Conservation (phyloP, 1,140 invertebrate genomes). For the Neodiprion pinetum region DNA sequence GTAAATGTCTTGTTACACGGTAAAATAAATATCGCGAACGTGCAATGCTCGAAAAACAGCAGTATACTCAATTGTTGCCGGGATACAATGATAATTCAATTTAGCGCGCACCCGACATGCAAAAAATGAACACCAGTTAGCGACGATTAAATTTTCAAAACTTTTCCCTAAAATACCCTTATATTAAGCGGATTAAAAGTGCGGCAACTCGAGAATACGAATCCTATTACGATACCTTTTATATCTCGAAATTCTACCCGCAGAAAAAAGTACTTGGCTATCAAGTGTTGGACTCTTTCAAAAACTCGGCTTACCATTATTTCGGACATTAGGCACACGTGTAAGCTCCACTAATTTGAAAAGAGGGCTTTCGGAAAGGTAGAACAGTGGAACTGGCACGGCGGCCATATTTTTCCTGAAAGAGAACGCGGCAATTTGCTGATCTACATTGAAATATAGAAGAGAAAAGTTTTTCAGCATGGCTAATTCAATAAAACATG, state of each 20-base stretch:
- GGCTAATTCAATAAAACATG: no score
- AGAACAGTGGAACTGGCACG: no score
- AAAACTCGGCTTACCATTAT: background rate
- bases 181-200: constrained; percentile 7
- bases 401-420: no score
- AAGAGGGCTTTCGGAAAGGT: no score
- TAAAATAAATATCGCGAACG: no score
- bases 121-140: constrained; percentile 10
- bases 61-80: background rate
- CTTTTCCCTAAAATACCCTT: background rate
- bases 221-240: constrained; percentile 12
- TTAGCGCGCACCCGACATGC: background rate
- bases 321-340: no score
- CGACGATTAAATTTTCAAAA: background rate
- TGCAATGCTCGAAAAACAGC: background rate
- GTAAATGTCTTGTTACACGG: no score
- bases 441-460: no score
- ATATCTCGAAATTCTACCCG: background rate
- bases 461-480: no score
- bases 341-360: no score
- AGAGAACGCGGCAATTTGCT: no score
- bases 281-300: background rate
- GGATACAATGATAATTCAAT: background rate
- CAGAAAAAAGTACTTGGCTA: background rate
- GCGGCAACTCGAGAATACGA: background rate